Percentiles rank a stretch among this genome's conserved stretches.
These are phyloP conservation scores for Girardia tigrina DNA, from an alignment of 2,888 invertebrate species.

Conservation along the genomic window DNA sequence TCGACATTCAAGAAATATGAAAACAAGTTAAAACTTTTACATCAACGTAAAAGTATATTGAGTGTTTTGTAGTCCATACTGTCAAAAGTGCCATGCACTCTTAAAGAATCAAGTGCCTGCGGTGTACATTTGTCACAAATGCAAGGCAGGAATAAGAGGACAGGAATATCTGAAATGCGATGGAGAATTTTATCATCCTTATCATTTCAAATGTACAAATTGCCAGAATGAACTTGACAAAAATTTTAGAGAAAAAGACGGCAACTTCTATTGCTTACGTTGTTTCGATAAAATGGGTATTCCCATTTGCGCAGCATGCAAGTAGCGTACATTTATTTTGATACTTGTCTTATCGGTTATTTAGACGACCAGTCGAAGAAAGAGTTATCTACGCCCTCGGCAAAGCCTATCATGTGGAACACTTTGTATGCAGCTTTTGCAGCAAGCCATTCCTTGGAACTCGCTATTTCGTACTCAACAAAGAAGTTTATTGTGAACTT, in stretches of 20 bases:
- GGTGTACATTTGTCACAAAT: constrained; percentile 91
- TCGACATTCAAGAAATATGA: constrained; percentile 73
- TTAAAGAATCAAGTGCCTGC: constrained; percentile 64
- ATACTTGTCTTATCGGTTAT: not conserved
- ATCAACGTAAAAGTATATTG: not conserved
- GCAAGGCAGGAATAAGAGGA: constrained; percentile 62
- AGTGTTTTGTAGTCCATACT: constrained; percentile 60
- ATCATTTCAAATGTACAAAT: constrained; percentile 85
- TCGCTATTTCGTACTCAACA: constrained; percentile 94
- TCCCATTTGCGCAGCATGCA: constrained; percentile 96
- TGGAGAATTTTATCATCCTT: constrained; percentile 94
- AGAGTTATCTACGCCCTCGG: constrained; percentile 88
- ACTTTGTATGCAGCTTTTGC: constrained; percentile 97
- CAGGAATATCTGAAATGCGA: constrained; percentile 53
- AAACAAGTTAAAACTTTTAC: constrained; percentile 43
- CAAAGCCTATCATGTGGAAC: constrained; percentile 55
- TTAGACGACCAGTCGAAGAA: constrained; percentile 84
- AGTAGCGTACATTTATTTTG: constrained; percentile 45
- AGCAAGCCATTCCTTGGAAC: constrained; percentile 98
- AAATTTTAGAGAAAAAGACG: constrained; percentile 83
- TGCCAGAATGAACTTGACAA: constrained; percentile 71
- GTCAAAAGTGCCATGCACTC: constrained; percentile 85
- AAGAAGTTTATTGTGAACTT: constrained; percentile 86
- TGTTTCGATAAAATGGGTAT: constrained; percentile 99
- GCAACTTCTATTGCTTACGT: constrained; percentile 84